Evolutionary conservation across 2,797 vertebrate species (phyloP), one percentile per base, ranked within the genome.

Genomic region (Poeciliopsis paucimaculata): DNA sequence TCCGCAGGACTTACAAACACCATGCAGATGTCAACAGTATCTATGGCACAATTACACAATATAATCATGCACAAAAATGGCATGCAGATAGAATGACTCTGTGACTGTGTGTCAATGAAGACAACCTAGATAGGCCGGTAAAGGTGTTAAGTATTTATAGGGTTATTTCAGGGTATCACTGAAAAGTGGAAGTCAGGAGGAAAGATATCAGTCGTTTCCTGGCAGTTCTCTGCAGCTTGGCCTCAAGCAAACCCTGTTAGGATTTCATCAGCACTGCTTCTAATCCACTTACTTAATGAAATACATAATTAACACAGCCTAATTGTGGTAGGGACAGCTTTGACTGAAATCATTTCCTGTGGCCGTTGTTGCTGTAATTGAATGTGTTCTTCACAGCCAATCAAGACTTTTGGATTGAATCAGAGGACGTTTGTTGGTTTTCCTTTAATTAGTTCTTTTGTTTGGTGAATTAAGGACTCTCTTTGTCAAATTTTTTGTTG

Each of bases 201-300:
- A 92, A 90, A 84, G 88, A 90, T 88, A 90, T 93, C 90, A 86
- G 81, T 93, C 71, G 89, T 85, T 94, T 93, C 92, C 92, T 89
- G 91, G 89, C 91, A 91, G 85, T 90, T 91, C 90, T 93, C 89
- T 86, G 90, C 85, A 85, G 96, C 95, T 91, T 95, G 95, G 97
- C 96, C 96, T 96, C 96, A 94, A 95, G 93, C 92, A 96, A 96
- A 95, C 95, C 93, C 95, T 93, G 94, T 93, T 94, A 91, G 96
- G 97, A 97, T 97, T 97, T 97, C 97, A 97, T 97, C 97, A 97
- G 96, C 96, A 93, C 96, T 96, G 96, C 94, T 96, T 96, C 97
- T 98, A 97, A 98, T 97, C 97, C 97, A 97, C 97, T 98, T 97
- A 97, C 96, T 97, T 98, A 98, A 98, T 98, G 97, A 98, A 98